phyloP scores from a whole-genome alignment of 2,888 invertebrate genomes.

The Anorthoa munda region DNA sequence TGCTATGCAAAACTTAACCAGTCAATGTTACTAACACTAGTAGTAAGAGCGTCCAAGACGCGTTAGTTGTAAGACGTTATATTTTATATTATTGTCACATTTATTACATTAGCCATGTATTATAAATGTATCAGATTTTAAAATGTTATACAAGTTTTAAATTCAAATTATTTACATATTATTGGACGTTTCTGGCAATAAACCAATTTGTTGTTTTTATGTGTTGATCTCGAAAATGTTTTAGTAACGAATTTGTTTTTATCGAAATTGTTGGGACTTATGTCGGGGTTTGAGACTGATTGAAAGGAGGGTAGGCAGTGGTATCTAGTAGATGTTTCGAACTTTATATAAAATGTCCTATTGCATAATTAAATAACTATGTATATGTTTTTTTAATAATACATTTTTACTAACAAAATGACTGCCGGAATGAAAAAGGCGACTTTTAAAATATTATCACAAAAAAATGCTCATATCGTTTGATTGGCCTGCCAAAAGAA shows the following conservation, averaged over 20 bases:
- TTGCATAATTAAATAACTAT: constrained; percentile 31
- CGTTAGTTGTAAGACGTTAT: constrained; percentile 67
- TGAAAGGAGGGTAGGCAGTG: constrained; percentile 33
- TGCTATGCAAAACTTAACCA: constrained; percentile 59
- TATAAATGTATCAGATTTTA: constrained; percentile 72
- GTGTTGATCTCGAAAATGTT: constrained; percentile 75
- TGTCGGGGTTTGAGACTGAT: constrained; percentile 62
- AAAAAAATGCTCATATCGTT: constrained; percentile 61
- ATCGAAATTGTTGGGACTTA: constrained; percentile 40
- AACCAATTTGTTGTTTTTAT: constrained; percentile 73
- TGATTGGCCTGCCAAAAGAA: constrained; percentile 59
- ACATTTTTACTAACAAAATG: constrained; percentile 35
- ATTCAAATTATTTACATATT: constrained; percentile 53
- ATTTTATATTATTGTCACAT: constrained; percentile 63
- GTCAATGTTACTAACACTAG: constrained; percentile 76
- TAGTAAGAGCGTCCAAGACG: constrained; percentile 84
- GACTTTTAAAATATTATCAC: constrained; percentile 30
- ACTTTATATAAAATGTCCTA: constrained; percentile 36
- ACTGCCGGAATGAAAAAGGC: constrained; percentile 32
- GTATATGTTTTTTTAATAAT: constrained; percentile 14
- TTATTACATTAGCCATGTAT: constrained; percentile 70
- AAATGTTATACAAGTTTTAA: constrained; percentile 70
- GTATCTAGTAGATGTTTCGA: constrained; percentile 33
- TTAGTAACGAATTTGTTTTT: constrained; percentile 30
- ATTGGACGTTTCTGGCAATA: constrained; percentile 66